Evolutionary conservation across 1,140 invertebrate species (phyloP).

Genomic region (Cardiocondyla obscurior): DNA sequence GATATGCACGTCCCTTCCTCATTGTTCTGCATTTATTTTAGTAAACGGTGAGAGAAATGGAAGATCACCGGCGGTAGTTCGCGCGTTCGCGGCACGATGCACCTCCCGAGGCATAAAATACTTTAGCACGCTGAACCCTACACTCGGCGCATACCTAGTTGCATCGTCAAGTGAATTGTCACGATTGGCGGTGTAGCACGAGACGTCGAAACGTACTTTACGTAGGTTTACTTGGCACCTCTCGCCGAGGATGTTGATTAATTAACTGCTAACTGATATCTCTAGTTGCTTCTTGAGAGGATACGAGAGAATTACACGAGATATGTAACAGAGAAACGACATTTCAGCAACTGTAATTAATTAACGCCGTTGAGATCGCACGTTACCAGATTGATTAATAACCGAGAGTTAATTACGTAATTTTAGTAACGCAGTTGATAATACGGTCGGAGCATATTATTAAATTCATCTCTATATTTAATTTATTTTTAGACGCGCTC

Average conservation of each 20-base stretch:
- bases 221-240: not conserved
- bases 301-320: not conserved
- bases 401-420: not conserved
- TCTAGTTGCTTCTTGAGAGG: not conserved
- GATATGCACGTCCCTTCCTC: not conserved
- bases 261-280: conserved; percentile 10
- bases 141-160: not conserved
- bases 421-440: not conserved
- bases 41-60: not conserved
- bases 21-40: conserved; percentile 16
- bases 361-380: not conserved
- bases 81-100: not conserved
- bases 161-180: not conserved
- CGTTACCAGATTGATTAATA: not conserved
- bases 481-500: not conserved
- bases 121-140: not conserved
- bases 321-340: not conserved
- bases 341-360: conserved; percentile 9
- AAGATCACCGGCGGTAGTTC: not conserved
- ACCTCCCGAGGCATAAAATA: not conserved
- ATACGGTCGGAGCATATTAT: not conserved
- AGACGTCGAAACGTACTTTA: not conserved
- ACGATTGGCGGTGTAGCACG: not conserved
- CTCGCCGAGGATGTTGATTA: conserved; percentile 1
- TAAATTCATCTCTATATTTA: not conserved